A percentile compares a stretch with the other conserved stretches of the same genome.
phyloP scores from a whole-genome alignment of 1,140 invertebrate genomes.

The Sycobia sp. region DNA sequence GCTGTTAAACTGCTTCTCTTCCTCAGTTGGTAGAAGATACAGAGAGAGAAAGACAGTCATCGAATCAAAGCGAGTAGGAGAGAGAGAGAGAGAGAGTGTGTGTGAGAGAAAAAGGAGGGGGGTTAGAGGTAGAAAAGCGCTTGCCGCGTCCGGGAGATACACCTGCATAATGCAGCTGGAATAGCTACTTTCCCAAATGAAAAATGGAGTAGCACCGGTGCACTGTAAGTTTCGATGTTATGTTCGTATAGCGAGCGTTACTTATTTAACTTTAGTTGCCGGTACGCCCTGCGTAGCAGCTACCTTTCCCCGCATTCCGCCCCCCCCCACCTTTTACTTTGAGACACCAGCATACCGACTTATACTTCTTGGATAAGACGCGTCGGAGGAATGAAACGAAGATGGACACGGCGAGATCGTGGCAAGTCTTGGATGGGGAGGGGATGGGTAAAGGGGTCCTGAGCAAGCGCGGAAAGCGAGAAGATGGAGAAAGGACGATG shows the following conservation, averaged over 20 bases:
- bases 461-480: slow-evolving; percentile 5
- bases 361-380: slow-evolving; percentile 6
- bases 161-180: slow-evolving; percentile 47
- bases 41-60: background rate
- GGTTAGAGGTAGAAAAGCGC: background rate
- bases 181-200: slow-evolving; percentile 46
- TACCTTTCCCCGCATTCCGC: background rate
- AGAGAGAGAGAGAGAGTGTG: background rate
- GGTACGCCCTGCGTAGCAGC: slow-evolving; percentile 6
- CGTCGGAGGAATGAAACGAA: slow-evolving; percentile 22
- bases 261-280: slow-evolving; percentile 47
- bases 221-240: slow-evolving; percentile 31
- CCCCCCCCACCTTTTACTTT: slow-evolving; percentile 11
- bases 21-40: background rate
- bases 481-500: slow-evolving; percentile 21
- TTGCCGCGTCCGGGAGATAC: slow-evolving; percentile 12
- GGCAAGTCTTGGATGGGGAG: background rate
- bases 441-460: background rate
- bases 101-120: background rate
- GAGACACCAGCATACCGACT: slow-evolving; percentile 1
- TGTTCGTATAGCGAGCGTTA: slow-evolving; percentile 39
- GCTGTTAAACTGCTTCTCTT: slow-evolving; percentile 3
- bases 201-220: slow-evolving; percentile 45
- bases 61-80: background rate
- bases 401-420: slow-evolving; percentile 3